Conservation (phyloP, 2,797 vertebrate species). For the Percopsis omiscomaycus region DNA sequence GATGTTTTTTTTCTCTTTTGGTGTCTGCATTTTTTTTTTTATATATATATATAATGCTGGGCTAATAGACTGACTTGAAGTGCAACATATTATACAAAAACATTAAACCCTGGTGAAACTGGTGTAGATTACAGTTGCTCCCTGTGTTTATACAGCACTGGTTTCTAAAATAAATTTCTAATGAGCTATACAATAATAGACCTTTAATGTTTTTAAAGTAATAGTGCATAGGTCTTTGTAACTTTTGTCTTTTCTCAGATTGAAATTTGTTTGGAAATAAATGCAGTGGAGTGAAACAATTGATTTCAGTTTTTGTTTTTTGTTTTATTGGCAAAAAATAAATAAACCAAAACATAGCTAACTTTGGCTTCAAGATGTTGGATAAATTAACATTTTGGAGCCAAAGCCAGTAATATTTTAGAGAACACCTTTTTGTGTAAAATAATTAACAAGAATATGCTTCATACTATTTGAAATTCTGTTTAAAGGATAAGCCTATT, state of each 20-base stretch:
- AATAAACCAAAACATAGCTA: neutral
- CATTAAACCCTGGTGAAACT: constrained; percentile 32
- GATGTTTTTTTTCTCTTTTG: constrained; percentile 37
- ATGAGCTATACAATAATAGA: constrained; percentile 44
- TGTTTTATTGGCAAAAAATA: neutral
- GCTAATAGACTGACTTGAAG: constrained; percentile 58
- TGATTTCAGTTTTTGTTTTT: constrained; percentile 16
- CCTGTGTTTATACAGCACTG: constrained; percentile 49
- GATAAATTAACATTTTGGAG: no score
- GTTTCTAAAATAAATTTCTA: constrained; percentile 17
- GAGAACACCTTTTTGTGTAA: no score
- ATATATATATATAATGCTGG: constrained; percentile 55
- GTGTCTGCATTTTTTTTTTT: constrained; percentile 41
- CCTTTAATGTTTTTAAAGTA: constrained; percentile 28
- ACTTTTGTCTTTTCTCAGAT: constrained; percentile 44
- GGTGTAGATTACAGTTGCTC: constrained; percentile 27
- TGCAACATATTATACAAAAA: constrained; percentile 41
- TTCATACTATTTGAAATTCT: no score
- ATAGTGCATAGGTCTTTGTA: constrained; percentile 37
- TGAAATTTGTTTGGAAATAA: constrained; percentile 48
- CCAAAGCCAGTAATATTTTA: no score
- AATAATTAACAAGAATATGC: no score
- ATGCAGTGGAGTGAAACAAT: constrained; percentile 30
- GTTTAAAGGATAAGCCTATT: no score
- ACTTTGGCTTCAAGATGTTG: no score